Evolutionary conservation across 2,888 invertebrate genomes (phyloP).

Genomic region (Clostera curtula): DNA sequence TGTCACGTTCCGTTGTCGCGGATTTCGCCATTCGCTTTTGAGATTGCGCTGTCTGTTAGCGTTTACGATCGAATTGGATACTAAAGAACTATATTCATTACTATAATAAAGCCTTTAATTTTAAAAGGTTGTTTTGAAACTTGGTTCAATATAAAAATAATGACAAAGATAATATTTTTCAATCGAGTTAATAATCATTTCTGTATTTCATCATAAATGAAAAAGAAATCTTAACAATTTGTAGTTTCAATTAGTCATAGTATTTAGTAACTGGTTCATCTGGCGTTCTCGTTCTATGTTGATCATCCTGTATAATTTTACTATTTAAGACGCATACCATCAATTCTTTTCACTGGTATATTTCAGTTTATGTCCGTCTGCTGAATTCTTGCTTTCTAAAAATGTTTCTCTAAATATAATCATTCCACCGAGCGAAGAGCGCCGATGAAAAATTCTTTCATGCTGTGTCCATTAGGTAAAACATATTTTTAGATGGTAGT

Average conservation of each 20-base stretch:
- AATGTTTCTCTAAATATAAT: slow-evolving; percentile 60
- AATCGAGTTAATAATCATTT: too few species aligned
- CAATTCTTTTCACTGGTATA: too few species aligned
- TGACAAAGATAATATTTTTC: too few species aligned
- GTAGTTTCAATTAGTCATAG: too few species aligned
- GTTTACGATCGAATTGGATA: too few species aligned
- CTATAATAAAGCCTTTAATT: too few species aligned
- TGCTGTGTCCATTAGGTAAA: slow-evolving; percentile 59
- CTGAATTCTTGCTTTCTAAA: slow-evolving; percentile 50
- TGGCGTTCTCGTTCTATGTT: slow-evolving; percentile 2
- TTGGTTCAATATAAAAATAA: too few species aligned
- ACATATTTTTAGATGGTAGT: slow-evolving; percentile 53
- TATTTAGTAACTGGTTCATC: too few species aligned
- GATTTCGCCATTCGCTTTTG: slow-evolving; percentile 62
- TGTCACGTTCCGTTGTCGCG: slow-evolving; percentile 64
- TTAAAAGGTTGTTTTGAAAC: too few species aligned
- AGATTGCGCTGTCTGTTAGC: slow-evolving; percentile 50
- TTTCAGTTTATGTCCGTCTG: slow-evolving; percentile 13
- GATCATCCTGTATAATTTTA: neutral
- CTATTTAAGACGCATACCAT: too few species aligned
- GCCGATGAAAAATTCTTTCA: slow-evolving; percentile 55
- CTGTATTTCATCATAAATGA: slow-evolving; percentile 32
- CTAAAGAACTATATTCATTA: too few species aligned
- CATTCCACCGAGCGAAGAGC: slow-evolving; percentile 44
- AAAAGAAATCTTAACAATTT: too few species aligned